Percentiles rank a stretch among this genome's conserved stretches.
Conservation (phyloP, 2,797 vertebrate species). For the Sebastes diploproa region DNA sequence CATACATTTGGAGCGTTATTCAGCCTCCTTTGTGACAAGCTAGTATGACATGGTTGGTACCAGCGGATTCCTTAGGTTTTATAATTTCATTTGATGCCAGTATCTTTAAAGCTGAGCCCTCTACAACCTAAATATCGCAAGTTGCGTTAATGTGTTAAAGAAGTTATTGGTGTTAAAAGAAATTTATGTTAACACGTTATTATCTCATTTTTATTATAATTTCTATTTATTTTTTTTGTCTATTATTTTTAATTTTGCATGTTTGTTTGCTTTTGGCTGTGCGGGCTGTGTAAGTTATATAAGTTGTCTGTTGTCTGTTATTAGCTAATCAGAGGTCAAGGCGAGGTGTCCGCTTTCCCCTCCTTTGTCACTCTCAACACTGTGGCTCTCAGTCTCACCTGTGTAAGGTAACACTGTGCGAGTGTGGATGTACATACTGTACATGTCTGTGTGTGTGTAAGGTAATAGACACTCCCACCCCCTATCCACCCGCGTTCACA, state of each 20-base stretch:
- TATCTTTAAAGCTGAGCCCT: too few species aligned
- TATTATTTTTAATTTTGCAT: background rate
- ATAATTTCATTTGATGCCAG: too few species aligned
- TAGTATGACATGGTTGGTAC: too few species aligned
- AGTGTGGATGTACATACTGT: conserved; percentile 18
- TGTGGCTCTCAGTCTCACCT: conserved; percentile 53
- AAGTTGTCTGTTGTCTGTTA: background rate
- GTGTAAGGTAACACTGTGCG: conserved; percentile 45
- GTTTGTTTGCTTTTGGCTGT: background rate
- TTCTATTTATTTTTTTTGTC: background rate
- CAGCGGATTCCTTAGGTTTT: too few species aligned
- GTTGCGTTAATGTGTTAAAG: too few species aligned
- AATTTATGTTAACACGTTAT: too few species aligned
- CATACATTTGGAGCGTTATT: too few species aligned
- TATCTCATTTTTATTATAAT: too few species aligned
- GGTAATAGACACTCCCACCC: conserved; percentile 16
- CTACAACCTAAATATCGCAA: too few species aligned
- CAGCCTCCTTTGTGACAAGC: too few species aligned
- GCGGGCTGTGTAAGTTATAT: background rate
- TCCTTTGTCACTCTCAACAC: conserved; percentile 58
- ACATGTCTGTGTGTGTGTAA: conserved; percentile 20
- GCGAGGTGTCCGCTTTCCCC: conserved; percentile 57
- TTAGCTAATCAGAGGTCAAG: conserved; percentile 22
- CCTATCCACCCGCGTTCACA: conserved; percentile 7
- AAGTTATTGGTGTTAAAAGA: too few species aligned